Conservation (phyloP, 2,888 invertebrate species). For the Megaustenia siamemsis region DNA sequence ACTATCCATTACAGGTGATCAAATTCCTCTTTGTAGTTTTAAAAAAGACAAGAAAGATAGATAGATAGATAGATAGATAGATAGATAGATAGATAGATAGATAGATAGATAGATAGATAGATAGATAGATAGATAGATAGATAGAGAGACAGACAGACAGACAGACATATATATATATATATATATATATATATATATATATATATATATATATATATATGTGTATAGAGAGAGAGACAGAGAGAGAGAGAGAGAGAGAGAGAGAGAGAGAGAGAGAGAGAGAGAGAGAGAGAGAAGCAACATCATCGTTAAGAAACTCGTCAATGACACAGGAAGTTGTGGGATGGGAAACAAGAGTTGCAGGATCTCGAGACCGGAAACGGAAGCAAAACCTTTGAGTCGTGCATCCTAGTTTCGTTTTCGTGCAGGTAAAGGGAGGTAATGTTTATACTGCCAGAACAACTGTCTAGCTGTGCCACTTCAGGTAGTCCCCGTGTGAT, state of each 20-base stretch:
- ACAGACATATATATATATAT: too few species aligned
- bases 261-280: constrained; percentile 21
- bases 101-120: too few species aligned
- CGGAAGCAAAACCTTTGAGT: background rate
- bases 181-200: background rate
- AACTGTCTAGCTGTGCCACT: background rate
- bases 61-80: too few species aligned
- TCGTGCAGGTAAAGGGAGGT: background rate
- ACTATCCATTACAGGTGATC: too few species aligned
- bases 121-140: too few species aligned
- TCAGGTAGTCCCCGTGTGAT: too few species aligned
- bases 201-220: background rate
- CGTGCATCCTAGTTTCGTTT: background rate
- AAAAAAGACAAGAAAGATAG: background rate
- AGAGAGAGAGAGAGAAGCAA: background rate
- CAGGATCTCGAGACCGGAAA: background rate
- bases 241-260: constrained; percentile 4
- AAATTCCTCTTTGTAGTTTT: too few species aligned
- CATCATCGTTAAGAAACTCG: background rate
- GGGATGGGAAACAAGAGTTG: background rate
- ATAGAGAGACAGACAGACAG: too few species aligned
- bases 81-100: too few species aligned
- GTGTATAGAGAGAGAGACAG: too few species aligned
- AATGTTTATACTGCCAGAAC: background rate
- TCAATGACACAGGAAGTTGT: background rate